Evolutionary conservation across 2,888 invertebrate genomes (phyloP), one percentile per base, ranked within the genome.

Genomic region (Parapristionchus giblindavisi): DNA sequence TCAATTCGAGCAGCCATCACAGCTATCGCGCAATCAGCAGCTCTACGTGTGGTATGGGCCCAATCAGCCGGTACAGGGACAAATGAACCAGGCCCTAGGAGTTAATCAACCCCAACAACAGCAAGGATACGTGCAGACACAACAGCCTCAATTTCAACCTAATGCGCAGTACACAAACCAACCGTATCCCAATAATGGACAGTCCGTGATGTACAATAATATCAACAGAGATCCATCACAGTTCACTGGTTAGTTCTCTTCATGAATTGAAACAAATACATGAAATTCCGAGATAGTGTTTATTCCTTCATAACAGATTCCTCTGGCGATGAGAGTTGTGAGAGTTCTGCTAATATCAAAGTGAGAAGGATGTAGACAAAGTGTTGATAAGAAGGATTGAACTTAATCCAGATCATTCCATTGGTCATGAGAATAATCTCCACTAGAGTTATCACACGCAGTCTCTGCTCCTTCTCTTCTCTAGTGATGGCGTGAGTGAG

Each of bases 41-140:
- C 34, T 68, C 34, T 68, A 68, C 52, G 68, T 68, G 36, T 68
- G 68, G 68, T 68, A 68, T 52, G 68, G 68, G 2, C 32, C 51
- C 24, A 48, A 34, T 0, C 51, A 68, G 34, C 68, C 40, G 43
- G 36, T 43, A 21, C 63, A 65, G 63, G 43, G 32, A 17, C 63
- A 65, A 43, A 3, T 65, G 43, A 65, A 65, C 43, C 63, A 65
- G 43, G 63, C 63, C 43, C 63, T 65, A 3, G 43, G 43, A n/a
- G 27, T 56, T 27, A 61, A 61, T 24, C 14, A 34, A 11, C 68
- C 68, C 34, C 68, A 68, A 52, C 34, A 52, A 34, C 34, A n/a
- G 34, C 36, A 14, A n/a, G n/a, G n/a, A n/a, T n/a, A n/a, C n/a
- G n/a, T n/a, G n/a, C n/a, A n/a, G n/a, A n/a, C n/a, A n/a, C 14